These are phyloP conservation scores for Pedetes capensis DNA, from an alignment of 2,113 vertebrate species.

Conservation along the genomic window DNA sequence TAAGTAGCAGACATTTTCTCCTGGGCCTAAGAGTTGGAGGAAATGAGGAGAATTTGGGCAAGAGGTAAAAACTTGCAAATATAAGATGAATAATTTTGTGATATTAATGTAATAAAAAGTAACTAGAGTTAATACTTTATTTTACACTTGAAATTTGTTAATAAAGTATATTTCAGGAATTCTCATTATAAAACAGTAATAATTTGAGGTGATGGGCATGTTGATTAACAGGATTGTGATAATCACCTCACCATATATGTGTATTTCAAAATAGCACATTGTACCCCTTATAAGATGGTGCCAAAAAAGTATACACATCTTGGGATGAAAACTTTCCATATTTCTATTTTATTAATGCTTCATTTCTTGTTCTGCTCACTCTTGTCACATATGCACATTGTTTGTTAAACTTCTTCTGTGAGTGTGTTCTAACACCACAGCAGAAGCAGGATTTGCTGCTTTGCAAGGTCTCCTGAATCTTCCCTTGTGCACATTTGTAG, in stretches of 20 bases:
- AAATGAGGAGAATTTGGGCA: neutral
- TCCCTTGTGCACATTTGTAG: too few relatives aligned
- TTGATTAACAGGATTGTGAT: neutral
- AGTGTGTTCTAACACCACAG: too few relatives aligned
- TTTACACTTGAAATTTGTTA: neutral
- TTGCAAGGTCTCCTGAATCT: too few relatives aligned
- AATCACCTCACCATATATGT: neutral
- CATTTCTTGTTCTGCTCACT: too few relatives aligned
- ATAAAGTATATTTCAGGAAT: neutral
- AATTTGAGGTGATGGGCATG: neutral
- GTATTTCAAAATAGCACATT: neutral
- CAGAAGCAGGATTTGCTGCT: too few relatives aligned
- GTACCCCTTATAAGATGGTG: too few relatives aligned
- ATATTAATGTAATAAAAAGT: neutral
- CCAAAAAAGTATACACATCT: too few relatives aligned
- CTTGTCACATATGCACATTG: too few relatives aligned
- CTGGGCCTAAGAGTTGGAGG: too few relatives aligned
- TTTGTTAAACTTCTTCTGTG: too few relatives aligned
- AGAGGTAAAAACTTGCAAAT: neutral
- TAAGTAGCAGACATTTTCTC: neutral
- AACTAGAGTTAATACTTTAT: neutral
- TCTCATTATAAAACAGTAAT: neutral
- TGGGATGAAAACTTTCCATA: too few relatives aligned
- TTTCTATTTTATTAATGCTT: too few relatives aligned
- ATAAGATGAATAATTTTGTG: neutral